These are phyloP conservation scores for Caerostris darwini DNA, from an alignment of 1,140 invertebrate species.

Conservation along the genomic window DNA sequence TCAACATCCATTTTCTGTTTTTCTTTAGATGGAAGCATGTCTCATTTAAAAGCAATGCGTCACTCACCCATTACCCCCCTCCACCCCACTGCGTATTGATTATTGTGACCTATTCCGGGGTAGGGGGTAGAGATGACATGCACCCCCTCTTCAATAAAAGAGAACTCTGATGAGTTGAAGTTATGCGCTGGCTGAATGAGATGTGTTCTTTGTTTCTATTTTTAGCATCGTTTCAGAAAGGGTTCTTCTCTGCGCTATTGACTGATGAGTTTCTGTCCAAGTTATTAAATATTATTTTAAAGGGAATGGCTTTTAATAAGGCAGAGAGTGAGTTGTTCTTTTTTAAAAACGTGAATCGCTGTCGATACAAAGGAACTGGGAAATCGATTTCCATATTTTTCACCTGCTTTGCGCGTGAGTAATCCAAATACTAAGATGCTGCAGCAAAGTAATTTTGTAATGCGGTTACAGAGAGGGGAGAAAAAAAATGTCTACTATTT, in stretches of 20 bases:
- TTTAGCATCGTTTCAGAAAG: not conserved
- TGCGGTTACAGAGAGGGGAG: too few species aligned
- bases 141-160: not conserved
- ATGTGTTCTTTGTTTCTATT: slow-evolving; percentile 33
- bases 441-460: not conserved
- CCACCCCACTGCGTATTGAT: not conserved
- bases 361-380: not conserved
- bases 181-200: not conserved
- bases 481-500: not conserved
- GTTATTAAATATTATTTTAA: not conserved
- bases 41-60: slow-evolving; percentile 36
- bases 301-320: too few species aligned
- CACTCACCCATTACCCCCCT: not conserved
- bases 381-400: not conserved
- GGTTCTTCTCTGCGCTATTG: not conserved
- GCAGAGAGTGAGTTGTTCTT: too few species aligned
- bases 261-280: not conserved
- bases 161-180: not conserved
- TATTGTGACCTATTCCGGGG: slow-evolving; percentile 17
- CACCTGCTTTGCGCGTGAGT: not conserved
- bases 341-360: too few species aligned
- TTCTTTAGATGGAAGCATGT: not conserved
- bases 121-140: not conserved
- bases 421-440: not conserved
- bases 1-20: slow-evolving; percentile 14